Conservation (phyloP, 2,888 invertebrate genomes). For the Xanthia icteritia region DNA sequence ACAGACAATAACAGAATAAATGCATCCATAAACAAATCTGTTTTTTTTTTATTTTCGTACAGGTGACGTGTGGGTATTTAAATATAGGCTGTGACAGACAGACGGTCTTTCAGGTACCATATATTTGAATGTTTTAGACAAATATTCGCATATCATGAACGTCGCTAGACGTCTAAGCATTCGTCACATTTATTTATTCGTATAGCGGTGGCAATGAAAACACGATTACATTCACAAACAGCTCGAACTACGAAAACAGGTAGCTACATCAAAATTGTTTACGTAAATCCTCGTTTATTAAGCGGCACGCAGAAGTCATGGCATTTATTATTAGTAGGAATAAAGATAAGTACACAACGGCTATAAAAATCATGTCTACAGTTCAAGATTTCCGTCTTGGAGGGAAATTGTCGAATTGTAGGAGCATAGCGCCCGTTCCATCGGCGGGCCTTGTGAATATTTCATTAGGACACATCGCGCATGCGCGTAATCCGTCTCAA, state of each 20-base stretch:
- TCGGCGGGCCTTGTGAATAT: slow-evolving; percentile 69
- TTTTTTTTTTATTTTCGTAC: slow-evolving; percentile 29
- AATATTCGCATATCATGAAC: slow-evolving; percentile 46
- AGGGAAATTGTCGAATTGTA: slow-evolving; percentile 66
- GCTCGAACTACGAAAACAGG: slow-evolving; percentile 30
- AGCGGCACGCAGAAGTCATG: slow-evolving; percentile 55
- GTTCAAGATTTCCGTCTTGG: slow-evolving; percentile 67
- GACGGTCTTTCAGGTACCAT: slow-evolving; percentile 54
- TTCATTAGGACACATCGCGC: slow-evolving; percentile 70
- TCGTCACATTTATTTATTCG: slow-evolving; percentile 39
- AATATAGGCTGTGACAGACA: slow-evolving; percentile 52
- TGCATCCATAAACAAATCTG: slow-evolving; percentile 17
- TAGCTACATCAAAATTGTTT: slow-evolving; percentile 54
- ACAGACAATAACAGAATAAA: slow-evolving; percentile 20
- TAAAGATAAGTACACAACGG: slow-evolving; percentile 64
- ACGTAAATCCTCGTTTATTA: slow-evolving; percentile 55
- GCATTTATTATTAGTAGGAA: slow-evolving; percentile 64
- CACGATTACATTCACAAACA: slow-evolving; percentile 22
- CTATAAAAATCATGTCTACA: slow-evolving; percentile 69
- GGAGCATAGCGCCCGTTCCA: slow-evolving; percentile 62
- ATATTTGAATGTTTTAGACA: slow-evolving; percentile 52
- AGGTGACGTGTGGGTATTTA: slow-evolving; percentile 50
- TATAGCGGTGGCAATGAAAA: slow-evolving; percentile 37
- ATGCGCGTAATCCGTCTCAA: slow-evolving; percentile 68
- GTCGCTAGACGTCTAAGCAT: slow-evolving; percentile 30